These are phyloP conservation scores for Cephus spinipes DNA, from an alignment of 2,888 invertebrate species.

Conservation along the genomic window DNA sequence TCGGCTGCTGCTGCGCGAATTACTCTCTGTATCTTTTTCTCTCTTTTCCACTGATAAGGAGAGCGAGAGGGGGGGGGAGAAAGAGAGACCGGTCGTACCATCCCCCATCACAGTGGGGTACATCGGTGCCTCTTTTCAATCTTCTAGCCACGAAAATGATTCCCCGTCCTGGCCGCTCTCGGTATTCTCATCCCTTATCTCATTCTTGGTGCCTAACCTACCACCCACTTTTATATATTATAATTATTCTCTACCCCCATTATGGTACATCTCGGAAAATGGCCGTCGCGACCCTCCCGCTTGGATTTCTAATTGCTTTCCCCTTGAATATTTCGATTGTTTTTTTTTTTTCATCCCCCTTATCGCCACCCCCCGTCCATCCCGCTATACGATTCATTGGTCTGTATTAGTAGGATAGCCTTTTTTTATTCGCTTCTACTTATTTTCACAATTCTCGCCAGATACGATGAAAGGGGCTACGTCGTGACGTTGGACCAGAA, in stretches of 20 bases:
- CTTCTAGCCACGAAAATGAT: neutral
- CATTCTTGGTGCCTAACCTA: neutral
- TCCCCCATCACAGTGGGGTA: neutral
- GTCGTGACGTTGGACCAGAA: too few species aligned
- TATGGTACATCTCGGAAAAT: conserved; percentile 27
- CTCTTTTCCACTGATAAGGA: neutral
- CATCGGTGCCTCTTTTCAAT: neutral
- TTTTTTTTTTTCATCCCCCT: conserved; percentile 8
- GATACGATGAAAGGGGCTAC: neutral
- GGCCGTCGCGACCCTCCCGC: conserved; percentile 16
- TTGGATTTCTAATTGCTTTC: conserved; percentile 28
- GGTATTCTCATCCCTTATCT: neutral
- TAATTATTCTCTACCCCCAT: conserved; percentile 42
- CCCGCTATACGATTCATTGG: neutral
- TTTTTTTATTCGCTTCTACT: neutral
- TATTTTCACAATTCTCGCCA: neutral
- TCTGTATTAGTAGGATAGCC: neutral
- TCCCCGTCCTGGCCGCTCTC: neutral
- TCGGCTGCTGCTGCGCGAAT: conserved; percentile 27
- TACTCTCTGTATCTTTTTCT: conserved; percentile 3
- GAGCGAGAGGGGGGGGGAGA: too few species aligned
- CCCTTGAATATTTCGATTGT: conserved; percentile 16
- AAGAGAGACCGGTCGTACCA: neutral
- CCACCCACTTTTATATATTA: conserved; percentile 34
- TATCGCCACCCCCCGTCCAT: neutral